Conservation (phyloP, 2,888 invertebrate species). For the Drosophila histrio region DNA sequence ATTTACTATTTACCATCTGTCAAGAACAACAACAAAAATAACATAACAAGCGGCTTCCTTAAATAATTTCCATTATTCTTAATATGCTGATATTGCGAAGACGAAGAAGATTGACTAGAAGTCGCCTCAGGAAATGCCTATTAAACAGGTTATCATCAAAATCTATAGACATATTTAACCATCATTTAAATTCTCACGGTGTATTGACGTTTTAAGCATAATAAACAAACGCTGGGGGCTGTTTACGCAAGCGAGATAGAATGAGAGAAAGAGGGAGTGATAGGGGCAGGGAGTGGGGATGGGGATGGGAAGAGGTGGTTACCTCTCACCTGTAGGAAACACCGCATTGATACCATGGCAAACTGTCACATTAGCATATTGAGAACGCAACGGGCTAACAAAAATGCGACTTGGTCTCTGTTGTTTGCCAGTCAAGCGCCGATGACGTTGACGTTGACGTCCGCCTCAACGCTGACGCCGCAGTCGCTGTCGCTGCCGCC, state of each 20-base stretch:
- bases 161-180: slow-evolving; percentile 32
- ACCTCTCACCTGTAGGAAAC: slow-evolving; percentile 39
- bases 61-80: neutral
- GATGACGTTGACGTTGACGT: slow-evolving; percentile 27
- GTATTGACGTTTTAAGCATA: slow-evolving; percentile 66
- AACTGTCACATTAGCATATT: slow-evolving; percentile 80
- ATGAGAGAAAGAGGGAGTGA: neutral
- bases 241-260: neutral
- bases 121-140: slow-evolving; percentile 30
- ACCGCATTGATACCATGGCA: slow-evolving; percentile 50
- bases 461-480: slow-evolving; percentile 2
- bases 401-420: slow-evolving; percentile 63
- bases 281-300: slow-evolving; percentile 6
- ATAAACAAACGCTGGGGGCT: slow-evolving; percentile 60
- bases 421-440: slow-evolving; percentile 51
- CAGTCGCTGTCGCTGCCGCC: neutral
- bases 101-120: neutral
- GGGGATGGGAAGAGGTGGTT: neutral
- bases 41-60: neutral
- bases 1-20: neutral
- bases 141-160: slow-evolving; percentile 39
- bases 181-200: slow-evolving; percentile 67
- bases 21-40: neutral
- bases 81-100: neutral
- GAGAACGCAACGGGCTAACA: slow-evolving; percentile 69